Evolutionary conservation across 2,797 vertebrate genomes (phyloP).

Genomic region (Sebastes jordani): DNA sequence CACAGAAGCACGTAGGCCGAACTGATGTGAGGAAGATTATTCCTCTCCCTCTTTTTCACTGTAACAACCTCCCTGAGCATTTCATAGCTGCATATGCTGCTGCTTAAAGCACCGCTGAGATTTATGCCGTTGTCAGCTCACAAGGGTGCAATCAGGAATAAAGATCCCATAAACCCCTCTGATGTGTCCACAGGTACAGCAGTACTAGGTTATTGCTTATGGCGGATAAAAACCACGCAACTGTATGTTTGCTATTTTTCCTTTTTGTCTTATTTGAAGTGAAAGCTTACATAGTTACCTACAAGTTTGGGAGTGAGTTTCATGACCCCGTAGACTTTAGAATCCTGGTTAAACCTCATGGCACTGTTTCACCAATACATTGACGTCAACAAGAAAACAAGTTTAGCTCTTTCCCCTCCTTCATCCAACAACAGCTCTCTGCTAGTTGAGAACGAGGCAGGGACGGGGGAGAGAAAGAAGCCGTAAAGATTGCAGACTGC

Average conservation of each 20-base stretch:
- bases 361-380: constrained; percentile 12
- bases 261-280: constrained; percentile 39
- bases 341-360: constrained; percentile 32
- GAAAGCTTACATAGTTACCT: constrained; percentile 30
- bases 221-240: constrained; percentile 65
- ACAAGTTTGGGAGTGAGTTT: constrained; percentile 39
- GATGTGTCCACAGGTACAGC: constrained; percentile 80
- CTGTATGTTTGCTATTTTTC: constrained; percentile 41
- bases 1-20: constrained; percentile 60
- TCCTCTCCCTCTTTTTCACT: constrained; percentile 67
- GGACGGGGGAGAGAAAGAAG: not conserved
- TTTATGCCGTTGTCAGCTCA: constrained; percentile 81
- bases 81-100: constrained; percentile 80
- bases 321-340: not conserved
- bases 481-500: constrained; percentile 32
- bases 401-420: not conserved
- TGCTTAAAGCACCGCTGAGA: constrained; percentile 79
- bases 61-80: constrained; percentile 78
- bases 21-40: constrained; percentile 67
- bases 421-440: constrained; percentile 7
- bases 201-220: constrained; percentile 75
- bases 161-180: constrained; percentile 82
- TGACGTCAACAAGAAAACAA: constrained; percentile 38
- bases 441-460: not conserved
- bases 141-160: constrained; percentile 82